Conservation (phyloP, 2,797 vertebrate species). For the Pyrocephalus nanus region DNA sequence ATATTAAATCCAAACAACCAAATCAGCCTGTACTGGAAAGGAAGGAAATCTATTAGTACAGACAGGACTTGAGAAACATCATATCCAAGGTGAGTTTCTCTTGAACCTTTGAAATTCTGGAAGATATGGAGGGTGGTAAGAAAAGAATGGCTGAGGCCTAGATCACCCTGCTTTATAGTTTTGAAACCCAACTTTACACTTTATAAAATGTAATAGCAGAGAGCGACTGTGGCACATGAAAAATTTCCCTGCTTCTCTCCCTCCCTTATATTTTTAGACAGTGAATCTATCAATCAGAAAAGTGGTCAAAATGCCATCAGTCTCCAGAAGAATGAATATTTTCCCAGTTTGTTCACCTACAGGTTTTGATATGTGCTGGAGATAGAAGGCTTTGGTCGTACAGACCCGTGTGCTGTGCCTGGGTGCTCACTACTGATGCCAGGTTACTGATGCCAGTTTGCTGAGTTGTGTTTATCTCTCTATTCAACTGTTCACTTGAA, state of each 20-base stretch:
- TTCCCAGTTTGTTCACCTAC: background rate
- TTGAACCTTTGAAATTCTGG: background rate
- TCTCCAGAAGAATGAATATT: background rate
- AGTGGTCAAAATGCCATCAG: background rate
- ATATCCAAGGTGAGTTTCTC: background rate
- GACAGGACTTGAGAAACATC: background rate
- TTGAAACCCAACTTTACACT: background rate
- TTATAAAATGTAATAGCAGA: background rate
- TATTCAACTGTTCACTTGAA: background rate
- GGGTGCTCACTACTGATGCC: background rate
- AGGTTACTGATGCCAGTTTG: background rate
- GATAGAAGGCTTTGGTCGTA: background rate
- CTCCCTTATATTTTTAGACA: background rate
- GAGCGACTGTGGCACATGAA: background rate
- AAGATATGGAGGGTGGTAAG: accelerated
- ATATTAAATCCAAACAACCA: background rate
- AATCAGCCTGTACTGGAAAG: background rate
- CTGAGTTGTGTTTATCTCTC: background rate
- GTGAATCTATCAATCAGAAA: background rate
- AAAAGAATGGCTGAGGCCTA: background rate
- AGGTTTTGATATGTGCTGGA: background rate
- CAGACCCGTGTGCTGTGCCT: accelerated
- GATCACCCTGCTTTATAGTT: background rate
- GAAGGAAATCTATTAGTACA: background rate
- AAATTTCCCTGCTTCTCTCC: background rate